phyloP scores from a whole-genome alignment of 2,888 invertebrate genomes.

The Hydrotaea cyrtoneurina region DNA sequence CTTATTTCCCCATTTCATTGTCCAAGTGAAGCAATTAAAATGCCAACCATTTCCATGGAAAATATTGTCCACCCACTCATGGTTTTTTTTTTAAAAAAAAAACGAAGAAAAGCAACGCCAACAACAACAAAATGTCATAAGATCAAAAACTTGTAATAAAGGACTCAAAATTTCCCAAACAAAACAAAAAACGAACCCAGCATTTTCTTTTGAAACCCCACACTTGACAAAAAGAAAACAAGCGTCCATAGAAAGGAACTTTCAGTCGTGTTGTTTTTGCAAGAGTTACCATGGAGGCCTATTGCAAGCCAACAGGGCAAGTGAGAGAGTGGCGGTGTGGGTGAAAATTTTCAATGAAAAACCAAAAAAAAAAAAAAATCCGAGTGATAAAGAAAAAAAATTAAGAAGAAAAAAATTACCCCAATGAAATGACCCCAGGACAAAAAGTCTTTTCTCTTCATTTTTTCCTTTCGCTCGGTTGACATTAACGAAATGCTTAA shows the following conservation, averaged over 20 bases:
- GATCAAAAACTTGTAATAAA: conserved; percentile 62
- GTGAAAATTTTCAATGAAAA: background rate
- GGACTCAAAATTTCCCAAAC: conserved; percentile 36
- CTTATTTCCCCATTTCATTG: conserved; percentile 5
- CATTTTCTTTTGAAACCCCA: conserved; percentile 35
- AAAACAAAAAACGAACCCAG: background rate
- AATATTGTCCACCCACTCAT: conserved; percentile 14
- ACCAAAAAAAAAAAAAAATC: too few relatives aligned
- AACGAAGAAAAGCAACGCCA: background rate
- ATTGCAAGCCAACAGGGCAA: conserved; percentile 4
- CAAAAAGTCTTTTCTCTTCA: conserved; percentile 34
- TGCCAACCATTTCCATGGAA: conserved; percentile 57
- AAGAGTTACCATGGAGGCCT: conserved; percentile 58
- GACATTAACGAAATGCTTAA: conserved; percentile 54
- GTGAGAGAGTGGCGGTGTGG: conserved; percentile 11
- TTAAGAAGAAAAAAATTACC: conserved; percentile 43
- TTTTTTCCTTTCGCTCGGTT: conserved; percentile 25
- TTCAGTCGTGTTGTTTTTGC: background rate
- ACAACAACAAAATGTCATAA: conserved; percentile 47
- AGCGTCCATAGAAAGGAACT: conserved; percentile 30
- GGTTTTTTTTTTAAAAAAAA: background rate
- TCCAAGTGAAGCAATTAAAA: conserved; percentile 59
- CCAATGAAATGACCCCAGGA: conserved; percentile 43
- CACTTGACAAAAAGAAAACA: conserved; percentile 19
- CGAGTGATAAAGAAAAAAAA: conserved; percentile 26